A percentile compares a stretch with the other conserved stretches of the same genome.
Evolutionary conservation across 2,888 invertebrate genomes (phyloP).

Genomic region (Idaea aversata): DNA sequence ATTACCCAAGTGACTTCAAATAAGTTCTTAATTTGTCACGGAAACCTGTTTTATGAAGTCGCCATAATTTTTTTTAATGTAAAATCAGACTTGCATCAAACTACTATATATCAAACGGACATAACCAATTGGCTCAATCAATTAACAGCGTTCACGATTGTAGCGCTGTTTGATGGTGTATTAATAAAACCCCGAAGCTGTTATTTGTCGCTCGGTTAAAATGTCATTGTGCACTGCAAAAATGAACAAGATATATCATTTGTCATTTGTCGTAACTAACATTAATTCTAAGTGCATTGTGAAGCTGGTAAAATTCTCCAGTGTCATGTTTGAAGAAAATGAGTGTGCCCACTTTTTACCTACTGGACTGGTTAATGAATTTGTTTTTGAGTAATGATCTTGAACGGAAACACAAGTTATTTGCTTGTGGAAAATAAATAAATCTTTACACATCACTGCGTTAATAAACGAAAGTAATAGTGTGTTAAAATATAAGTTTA

Average conservation of each 20-base stretch:
- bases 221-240: neutral
- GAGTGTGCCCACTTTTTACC: neutral
- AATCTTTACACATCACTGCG: conserved; percentile 7
- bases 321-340: neutral
- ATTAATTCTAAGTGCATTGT: conserved; percentile 3
- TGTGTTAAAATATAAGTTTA: too few relatives aligned
- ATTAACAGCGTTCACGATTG: too few relatives aligned
- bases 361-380: neutral
- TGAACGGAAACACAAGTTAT: neutral
- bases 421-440: neutral
- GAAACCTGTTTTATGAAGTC: too few relatives aligned
- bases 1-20: too few relatives aligned
- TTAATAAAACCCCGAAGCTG: neutral
- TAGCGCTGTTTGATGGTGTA: neutral
- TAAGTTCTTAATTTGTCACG: too few relatives aligned
- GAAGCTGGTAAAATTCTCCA: neutral
- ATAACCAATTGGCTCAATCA: too few relatives aligned
- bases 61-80: too few relatives aligned
- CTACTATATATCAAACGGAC: too few relatives aligned
- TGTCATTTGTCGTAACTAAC: neutral
- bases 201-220: neutral
- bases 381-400: neutral
- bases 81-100: too few relatives aligned
- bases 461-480: conserved; percentile 17
- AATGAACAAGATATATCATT: conserved; percentile 2